Conservation (phyloP, 1,140 invertebrate species). For the Thaumetopoea pityocampa region DNA sequence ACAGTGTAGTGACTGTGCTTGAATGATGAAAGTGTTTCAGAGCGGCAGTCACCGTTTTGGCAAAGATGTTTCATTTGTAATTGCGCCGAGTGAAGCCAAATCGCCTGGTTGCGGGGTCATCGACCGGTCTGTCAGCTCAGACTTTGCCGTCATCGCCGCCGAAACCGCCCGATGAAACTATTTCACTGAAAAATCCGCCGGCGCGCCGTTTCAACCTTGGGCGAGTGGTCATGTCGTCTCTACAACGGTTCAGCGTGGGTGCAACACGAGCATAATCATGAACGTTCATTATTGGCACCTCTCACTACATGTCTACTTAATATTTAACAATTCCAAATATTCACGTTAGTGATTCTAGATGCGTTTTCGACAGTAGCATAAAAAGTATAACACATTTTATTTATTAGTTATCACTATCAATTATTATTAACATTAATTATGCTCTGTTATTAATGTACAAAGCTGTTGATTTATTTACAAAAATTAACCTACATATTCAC, state of each 20-base stretch:
- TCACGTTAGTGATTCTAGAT: conserved; percentile 6
- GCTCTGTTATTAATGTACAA: too few relatives aligned
- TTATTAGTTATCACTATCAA: too few relatives aligned
- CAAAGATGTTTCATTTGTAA: conserved; percentile 42
- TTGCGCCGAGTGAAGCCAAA: conserved; percentile 48
- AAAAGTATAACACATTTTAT: too few relatives aligned
- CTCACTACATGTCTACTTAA: conserved; percentile 29
- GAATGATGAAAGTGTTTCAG: conserved; percentile 6
- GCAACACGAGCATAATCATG: conserved; percentile 49
- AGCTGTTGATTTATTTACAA: too few relatives aligned
- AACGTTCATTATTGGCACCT: conserved; percentile 56
- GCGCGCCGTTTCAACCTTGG: conserved; percentile 66
- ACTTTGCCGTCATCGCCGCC: conserved; percentile 56
- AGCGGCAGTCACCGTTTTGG: conserved; percentile 27
- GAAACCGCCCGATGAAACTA: conserved; percentile 59
- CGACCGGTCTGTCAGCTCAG: conserved; percentile 53
- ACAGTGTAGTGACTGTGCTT: neutral
- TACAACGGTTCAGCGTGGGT: conserved; percentile 61
- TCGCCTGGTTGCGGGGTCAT: conserved; percentile 55
- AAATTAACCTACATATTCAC: too few relatives aligned
- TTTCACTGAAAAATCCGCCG: conserved; percentile 71
- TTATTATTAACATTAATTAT: too few relatives aligned
- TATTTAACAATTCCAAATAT: conserved; percentile 5
- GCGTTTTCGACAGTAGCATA: conserved; percentile 8
- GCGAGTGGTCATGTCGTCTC: conserved; percentile 64